Percentiles rank a stretch among this genome's conserved stretches.
phyloP scores from a whole-genome alignment of 2,888 invertebrate genomes.

The Sericinus montela region DNA sequence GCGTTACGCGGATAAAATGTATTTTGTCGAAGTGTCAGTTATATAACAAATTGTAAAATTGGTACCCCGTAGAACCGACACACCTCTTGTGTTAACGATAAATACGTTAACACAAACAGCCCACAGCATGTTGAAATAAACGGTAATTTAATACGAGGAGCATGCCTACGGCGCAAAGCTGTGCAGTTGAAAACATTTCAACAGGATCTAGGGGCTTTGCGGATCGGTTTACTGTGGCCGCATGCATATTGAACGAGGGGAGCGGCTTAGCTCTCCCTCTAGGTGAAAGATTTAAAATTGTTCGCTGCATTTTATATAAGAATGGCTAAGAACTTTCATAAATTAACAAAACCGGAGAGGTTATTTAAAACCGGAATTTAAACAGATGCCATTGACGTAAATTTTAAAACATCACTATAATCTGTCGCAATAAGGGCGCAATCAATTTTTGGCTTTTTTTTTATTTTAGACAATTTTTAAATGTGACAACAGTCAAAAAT shows the following conservation, averaged over 20 bases:
- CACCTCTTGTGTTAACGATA: conserved; percentile 11
- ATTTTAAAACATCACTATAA: no score
- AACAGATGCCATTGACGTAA: no score
- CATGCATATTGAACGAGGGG: conserved; percentile 18
- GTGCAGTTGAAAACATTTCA: conserved; percentile 20
- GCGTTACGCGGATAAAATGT: no score
- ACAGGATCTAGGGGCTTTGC: conserved; percentile 19
- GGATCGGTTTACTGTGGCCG: conserved; percentile 14
- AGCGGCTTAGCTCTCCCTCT: conserved; percentile 6
- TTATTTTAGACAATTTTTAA: no score
- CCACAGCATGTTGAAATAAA: conserved; percentile 12
- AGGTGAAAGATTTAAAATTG: conserved; percentile 16
- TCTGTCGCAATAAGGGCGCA: no score
- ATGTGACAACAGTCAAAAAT: no score
- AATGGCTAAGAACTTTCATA: not conserved
- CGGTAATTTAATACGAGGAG: conserved; percentile 11
- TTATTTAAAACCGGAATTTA: no score
- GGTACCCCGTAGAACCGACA: not conserved
- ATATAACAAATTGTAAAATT: no score
- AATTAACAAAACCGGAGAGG: not conserved
- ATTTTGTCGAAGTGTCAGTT: no score
- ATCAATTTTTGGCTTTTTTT: no score
- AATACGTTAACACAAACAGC: conserved; percentile 6
- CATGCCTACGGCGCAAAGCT: conserved; percentile 14
- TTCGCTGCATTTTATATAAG: conserved; percentile 1